phyloP scores from a whole-genome alignment of 2,888 invertebrate species.

The Bombylius major region DNA sequence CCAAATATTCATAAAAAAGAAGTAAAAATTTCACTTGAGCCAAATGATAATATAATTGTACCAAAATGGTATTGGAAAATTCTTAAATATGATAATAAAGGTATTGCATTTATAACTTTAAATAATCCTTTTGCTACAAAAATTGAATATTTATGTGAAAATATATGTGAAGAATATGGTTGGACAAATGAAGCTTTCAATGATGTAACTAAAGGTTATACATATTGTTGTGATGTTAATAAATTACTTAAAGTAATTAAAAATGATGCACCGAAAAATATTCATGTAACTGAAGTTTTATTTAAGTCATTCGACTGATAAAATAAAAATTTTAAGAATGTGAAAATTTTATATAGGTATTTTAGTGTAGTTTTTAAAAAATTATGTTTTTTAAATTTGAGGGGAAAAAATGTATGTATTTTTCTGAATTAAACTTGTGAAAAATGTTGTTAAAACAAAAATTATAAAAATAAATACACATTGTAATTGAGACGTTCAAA shows the following conservation, averaged over 20 bases:
- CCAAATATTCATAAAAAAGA: constrained; percentile 17
- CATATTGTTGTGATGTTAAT: background rate
- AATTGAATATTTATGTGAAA: constrained; percentile 26
- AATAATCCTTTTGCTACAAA: constrained; percentile 37
- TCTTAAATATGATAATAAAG: constrained; percentile 29
- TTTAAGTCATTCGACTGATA: no score
- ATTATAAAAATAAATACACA: no score
- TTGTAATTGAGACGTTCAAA: no score
- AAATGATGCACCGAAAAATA: background rate
- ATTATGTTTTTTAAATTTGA: no score
- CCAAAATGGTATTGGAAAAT: constrained; percentile 39
- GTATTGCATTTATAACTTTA: constrained; percentile 36
- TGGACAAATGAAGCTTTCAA: constrained; percentile 16
- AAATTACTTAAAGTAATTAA: background rate
- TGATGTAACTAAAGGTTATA: background rate
- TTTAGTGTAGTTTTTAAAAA: no score
- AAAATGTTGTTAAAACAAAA: no score
- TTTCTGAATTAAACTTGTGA: no score
- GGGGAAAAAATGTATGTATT: no score
- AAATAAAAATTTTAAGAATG: no score
- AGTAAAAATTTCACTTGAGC: constrained; percentile 30
- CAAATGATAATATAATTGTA: constrained; percentile 28
- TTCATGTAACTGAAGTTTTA: no score
- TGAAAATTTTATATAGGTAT: no score
- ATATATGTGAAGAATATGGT: constrained; percentile 30